Evolutionary conservation across 2,888 invertebrate genomes (phyloP), one percentile per base, ranked within the genome.

Genomic region (Lysandra bellargus): DNA sequence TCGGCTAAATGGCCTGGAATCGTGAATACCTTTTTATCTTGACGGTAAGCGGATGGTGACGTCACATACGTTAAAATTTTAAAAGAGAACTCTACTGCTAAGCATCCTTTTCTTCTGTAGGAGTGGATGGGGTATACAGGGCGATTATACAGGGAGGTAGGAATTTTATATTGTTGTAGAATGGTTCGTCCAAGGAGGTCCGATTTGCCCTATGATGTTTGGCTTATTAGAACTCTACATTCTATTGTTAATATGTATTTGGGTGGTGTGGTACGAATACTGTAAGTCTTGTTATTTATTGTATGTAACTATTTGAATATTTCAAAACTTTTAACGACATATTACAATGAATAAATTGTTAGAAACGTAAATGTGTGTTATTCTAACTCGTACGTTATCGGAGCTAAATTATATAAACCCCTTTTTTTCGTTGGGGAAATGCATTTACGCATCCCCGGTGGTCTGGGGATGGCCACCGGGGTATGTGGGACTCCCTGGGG

Each of bases 321-420:
- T 69, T 69, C 33, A 69, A 37, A 69, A 33, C 69, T 69, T 69
- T 69, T 33, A 69, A 69, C 33, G 69, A 69, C 37, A 1, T 69
- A 69, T 69, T 69, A 37, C 69, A 37, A 69, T 69, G 33, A 69
- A 69, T 69, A 33, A 69, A 33, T 69, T 69, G 69, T 69, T 69
- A 33, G 33, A 37, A 14, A 69, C 9, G 33, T 33, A 5, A 33
- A 4, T 12, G 33, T 69, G 69, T 69, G 14, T 69, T 69, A 14
- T 69, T 69, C 33, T 69, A 12, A 69, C 30, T 3, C n/a, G 5
- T 53, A 23, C 23, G 9, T 9, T 49, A 49, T 9, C 9, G 2
- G 49, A 49, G 57, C 17, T 17, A 1, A 57, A 57, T 57, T 57
- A 12, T 49, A 49, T 53, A 53, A 53, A 4, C 53, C 12, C 12